A percentile compares a stretch with the other conserved stretches of the same genome.
phyloP scores from a whole-genome alignment of 2,888 invertebrate genomes.

The Eustalomyia histrio region DNA sequence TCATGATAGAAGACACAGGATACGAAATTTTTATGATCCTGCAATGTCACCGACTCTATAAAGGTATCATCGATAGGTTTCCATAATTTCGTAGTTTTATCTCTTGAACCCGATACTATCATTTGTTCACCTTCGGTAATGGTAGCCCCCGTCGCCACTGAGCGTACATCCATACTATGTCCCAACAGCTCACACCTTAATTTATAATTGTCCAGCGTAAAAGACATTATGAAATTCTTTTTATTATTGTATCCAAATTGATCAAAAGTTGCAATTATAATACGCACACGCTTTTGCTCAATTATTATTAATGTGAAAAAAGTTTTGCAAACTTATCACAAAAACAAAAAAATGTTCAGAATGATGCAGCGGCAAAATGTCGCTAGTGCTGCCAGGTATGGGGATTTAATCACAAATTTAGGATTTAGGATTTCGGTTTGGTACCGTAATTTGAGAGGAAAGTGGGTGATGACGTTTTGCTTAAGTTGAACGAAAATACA shows the following conservation, averaged over 20 bases:
- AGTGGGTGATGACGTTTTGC: no score
- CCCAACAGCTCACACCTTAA: slow-evolving; percentile 88
- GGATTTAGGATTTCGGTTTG: no score
- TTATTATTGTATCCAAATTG: not conserved
- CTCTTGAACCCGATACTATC: slow-evolving; percentile 93
- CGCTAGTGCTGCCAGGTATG: no score
- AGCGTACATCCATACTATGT: slow-evolving; percentile 92
- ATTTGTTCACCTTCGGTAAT: slow-evolving; percentile 82
- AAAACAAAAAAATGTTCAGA: no score
- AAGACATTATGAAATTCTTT: slow-evolving; percentile 67
- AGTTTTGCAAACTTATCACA: no score
- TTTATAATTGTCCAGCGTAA: slow-evolving; percentile 83
- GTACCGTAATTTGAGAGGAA: no score
- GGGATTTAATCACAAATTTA: no score
- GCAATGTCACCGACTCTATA: slow-evolving; percentile 84
- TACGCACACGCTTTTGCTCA: no score
- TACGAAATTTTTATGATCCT: slow-evolving; percentile 92
- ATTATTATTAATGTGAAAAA: no score
- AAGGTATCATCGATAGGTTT: slow-evolving; percentile 85
- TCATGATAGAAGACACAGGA: slow-evolving; percentile 89
- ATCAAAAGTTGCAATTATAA: not conserved
- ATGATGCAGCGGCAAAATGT: no score
- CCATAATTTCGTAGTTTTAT: slow-evolving; percentile 93
- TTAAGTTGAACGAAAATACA: no score
- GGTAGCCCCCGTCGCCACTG: slow-evolving; percentile 82